Percentiles rank a stretch among this genome's conserved stretches.
These are phyloP conservation scores for Enteromius radiatus DNA, from an alignment of 2,797 vertebrate genomes.

Conservation along the genomic window DNA sequence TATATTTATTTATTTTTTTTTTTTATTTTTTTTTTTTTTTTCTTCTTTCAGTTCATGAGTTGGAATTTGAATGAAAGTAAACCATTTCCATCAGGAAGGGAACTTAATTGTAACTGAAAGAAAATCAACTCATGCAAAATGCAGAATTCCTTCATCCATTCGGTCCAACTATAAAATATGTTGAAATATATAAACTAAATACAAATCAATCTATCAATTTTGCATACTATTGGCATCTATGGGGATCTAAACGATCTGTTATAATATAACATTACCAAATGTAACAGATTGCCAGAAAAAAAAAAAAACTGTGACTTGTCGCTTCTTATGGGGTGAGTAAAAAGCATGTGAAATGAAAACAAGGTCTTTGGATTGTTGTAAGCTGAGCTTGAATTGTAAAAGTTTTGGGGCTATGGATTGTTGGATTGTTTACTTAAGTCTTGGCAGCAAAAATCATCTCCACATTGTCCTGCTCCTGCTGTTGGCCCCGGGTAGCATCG, in stretches of 20 bases:
- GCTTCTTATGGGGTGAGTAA: background rate
- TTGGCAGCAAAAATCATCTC: slow-evolving; percentile 73
- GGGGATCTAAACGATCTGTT: background rate
- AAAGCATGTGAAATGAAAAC: slow-evolving; percentile 49
- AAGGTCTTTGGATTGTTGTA: slow-evolving; percentile 75
- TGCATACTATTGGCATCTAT: background rate
- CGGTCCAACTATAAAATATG: background rate
- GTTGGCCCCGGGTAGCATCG: slow-evolving; percentile 69
- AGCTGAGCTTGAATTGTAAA: slow-evolving; percentile 67
- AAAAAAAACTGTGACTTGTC: background rate
- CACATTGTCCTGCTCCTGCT: slow-evolving; percentile 76
- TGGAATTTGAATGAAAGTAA: background rate
- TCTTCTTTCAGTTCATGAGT: background rate
- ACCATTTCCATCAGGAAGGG: background rate
- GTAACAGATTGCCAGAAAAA: background rate
- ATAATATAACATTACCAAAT: background rate
- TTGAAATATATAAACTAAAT: background rate
- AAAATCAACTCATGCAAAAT: background rate
- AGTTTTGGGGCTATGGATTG: slow-evolving; percentile 59
- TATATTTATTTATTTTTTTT: no score
- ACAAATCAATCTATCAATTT: background rate
- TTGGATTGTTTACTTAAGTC: slow-evolving; percentile 74
- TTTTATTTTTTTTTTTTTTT: no score
- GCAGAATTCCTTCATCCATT: background rate
- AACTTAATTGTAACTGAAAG: background rate